Percentiles rank a stretch among this genome's conserved stretches.
These are phyloP conservation scores for Meandrina meandrites DNA, from an alignment of 92 coral and sea anemone species.

Conservation along the genomic window DNA sequence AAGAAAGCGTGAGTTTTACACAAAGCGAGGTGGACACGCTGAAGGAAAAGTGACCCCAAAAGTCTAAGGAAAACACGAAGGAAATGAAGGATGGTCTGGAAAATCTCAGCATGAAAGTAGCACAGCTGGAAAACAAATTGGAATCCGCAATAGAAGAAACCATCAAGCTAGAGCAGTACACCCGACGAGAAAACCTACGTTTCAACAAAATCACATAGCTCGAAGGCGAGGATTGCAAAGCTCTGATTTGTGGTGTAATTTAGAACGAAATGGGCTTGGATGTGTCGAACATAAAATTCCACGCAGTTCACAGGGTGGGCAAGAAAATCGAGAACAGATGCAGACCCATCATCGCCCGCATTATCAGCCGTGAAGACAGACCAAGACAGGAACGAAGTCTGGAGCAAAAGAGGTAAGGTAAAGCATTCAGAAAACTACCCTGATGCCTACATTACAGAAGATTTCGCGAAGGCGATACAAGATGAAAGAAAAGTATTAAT, in stretches of 20 bases:
- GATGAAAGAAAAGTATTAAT: background rate
- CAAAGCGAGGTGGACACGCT: no score
- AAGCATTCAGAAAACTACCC: background rate
- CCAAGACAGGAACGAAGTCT: slow-evolving; percentile 9
- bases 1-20: no score
- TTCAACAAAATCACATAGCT: background rate
- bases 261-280: slow-evolving; percentile 13
- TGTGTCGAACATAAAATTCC: slow-evolving; percentile 9
- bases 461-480: background rate
- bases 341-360: background rate
- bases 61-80: background rate
- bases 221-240: background rate
- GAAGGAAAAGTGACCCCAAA: no score
- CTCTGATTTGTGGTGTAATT: background rate
- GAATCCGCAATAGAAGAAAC: background rate
- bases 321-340: slow-evolving; percentile 17
- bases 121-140: background rate
- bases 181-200: slow-evolving; percentile 10
- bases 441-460: no score
- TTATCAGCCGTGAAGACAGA: slow-evolving; percentile 23
- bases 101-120: background rate
- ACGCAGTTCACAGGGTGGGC: slow-evolving; percentile 27
- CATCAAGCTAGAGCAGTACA: slow-evolving; percentile 17
- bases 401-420: background rate
- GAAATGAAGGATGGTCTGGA: background rate